phyloP scores from a whole-genome alignment of 2,113 vertebrate genomes.

The Ciconia stormi region DNA sequence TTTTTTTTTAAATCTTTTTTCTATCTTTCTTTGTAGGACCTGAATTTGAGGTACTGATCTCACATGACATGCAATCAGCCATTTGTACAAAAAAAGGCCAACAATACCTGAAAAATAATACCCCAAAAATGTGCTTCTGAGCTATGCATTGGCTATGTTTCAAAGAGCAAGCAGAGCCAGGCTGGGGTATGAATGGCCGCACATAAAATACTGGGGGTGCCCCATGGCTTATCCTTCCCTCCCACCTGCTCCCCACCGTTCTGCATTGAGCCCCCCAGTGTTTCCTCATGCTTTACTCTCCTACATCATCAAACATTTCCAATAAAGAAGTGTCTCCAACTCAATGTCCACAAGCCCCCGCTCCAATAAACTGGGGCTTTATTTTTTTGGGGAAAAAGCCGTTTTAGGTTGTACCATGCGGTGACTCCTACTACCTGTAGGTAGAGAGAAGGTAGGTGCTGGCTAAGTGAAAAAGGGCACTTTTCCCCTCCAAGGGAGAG shows the following conservation, averaged over 20 bases:
- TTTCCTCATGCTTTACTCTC: neutral
- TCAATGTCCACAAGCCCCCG: rapidly evolving
- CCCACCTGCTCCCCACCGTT: neutral
- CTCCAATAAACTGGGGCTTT: neutral
- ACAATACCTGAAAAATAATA: neutral
- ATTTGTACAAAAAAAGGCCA: neutral
- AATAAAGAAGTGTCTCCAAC: neutral
- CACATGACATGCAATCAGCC: neutral
- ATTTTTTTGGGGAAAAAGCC: rapidly evolving
- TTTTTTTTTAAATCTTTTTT: neutral
- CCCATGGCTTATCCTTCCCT: rapidly evolving
- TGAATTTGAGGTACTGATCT: neutral
- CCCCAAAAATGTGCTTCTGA: neutral
- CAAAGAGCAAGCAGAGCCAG: neutral
- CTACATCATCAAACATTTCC: neutral
- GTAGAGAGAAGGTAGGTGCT: neutral
- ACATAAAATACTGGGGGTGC: neutral
- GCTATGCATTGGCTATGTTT: neutral
- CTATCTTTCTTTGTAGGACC: neutral
- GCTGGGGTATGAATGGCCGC: neutral
- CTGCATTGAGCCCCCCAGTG: rapidly evolving
- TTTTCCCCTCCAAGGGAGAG: neutral
- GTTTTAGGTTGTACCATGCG: neutral
- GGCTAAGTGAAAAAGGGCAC: neutral
- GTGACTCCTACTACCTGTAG: rapidly evolving